Evolutionary conservation across 2,113 vertebrate species (phyloP), one percentile per base, ranked within the genome.

Genomic region (Proteles cristata): DNA sequence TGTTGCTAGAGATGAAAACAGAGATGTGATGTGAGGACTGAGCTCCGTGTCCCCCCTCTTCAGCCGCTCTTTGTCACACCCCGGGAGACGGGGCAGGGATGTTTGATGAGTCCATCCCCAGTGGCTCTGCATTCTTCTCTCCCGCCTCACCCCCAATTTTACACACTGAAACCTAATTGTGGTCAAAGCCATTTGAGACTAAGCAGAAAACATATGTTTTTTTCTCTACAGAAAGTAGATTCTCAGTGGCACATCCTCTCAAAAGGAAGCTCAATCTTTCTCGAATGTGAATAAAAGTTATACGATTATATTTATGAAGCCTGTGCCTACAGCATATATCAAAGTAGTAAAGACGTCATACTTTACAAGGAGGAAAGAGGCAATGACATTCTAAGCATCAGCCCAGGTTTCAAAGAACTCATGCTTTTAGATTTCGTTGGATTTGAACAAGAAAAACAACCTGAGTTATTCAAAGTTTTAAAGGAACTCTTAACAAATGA

Each of bases 1-100:
- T 16, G 3, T 9, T 58, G 15, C 35, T 11, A 71, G 35, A 33
- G 14, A 10, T 8, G 50, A 16, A 21, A 23, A 8, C 2, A 1
- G 0, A 14, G 15, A 4, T 28, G 65, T 28, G 82, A 15, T 1
- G 3, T 0, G 11, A 26, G 66, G 17, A 35, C 15, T 5, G 66
- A 14, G 4, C 33, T 45, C 6, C 1, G 0, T 33, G 25, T 21
- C 2, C 45, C 33, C 5, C 17, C 17, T 35, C 9, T 11, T 23
- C 71, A 14, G 11, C 0, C 1, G 0, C 21, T 23, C 21, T 58
- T 88, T 4, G 7, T 39, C 15, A 6, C 2, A 5, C 12, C 2
- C 5, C 28, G 39, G 15, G 53, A 23, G 39, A 5, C 0, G 0
- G n/a, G 50, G 6, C 39, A 1, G 12, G n/a, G 58, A 0, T 0